Conservation (phyloP, 1,140 invertebrate species). For the Drosophila chauvacae region DNA sequence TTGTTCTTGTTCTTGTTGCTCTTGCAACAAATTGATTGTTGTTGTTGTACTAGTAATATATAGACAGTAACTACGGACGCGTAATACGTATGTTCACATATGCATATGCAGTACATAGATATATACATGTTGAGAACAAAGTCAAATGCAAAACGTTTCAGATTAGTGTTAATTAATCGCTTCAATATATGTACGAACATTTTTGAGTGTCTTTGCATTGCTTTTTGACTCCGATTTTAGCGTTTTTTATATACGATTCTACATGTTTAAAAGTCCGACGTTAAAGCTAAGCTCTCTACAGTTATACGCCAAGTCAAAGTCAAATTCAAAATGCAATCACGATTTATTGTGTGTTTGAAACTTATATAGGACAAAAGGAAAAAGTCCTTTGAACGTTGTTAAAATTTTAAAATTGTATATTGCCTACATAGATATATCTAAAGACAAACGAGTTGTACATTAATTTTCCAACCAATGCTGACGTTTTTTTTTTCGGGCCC, state of each 20-base stretch:
- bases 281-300: conserved; percentile 64
- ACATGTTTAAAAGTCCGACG: conserved; percentile 36
- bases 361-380: conserved; percentile 22
- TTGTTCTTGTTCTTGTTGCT: conserved; percentile 59
- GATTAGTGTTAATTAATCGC: conserved; percentile 52
- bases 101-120: conserved; percentile 41
- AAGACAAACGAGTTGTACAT: conserved; percentile 52
- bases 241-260: conserved; percentile 67
- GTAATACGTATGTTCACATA: conserved; percentile 40
- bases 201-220: conserved; percentile 65
- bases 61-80: conserved; percentile 39
- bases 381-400: conserved; percentile 69
- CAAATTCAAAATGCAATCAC: conserved; percentile 41
- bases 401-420: conserved; percentile 71
- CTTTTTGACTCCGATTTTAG: conserved; percentile 70
- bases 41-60: conserved; percentile 58
- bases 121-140: conserved; percentile 52
- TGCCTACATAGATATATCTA: conserved; percentile 55
- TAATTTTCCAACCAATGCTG: conserved; percentile 40
- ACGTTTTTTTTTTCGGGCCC: conserved; percentile 21
- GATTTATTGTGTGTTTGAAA: conserved; percentile 61
- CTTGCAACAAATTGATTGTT: conserved; percentile 64
- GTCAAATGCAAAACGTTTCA: conserved; percentile 56
- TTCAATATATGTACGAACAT: conserved; percentile 38
- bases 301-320: conserved; percentile 60